Conservation (phyloP, 2,797 vertebrate genomes). For the Lemur catta region DNA sequence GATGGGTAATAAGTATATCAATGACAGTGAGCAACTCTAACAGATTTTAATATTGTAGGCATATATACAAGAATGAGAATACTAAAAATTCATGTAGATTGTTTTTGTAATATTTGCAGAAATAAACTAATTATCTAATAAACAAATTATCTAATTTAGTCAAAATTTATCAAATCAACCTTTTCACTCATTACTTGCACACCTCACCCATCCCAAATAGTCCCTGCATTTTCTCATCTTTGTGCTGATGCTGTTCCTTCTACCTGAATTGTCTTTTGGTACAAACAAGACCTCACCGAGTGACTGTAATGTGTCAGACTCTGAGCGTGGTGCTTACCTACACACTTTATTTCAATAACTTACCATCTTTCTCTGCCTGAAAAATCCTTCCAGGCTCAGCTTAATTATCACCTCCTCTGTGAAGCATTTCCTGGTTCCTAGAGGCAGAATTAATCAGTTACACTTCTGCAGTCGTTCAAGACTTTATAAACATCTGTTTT, state of each 20-base stretch:
- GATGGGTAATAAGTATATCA: not conserved
- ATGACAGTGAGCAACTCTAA: not conserved
- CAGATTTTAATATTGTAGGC: not conserved
- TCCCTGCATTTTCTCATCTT: not conserved
- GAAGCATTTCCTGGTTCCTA: slow-evolving; percentile 20
- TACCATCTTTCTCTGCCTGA: not conserved
- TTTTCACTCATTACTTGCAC: not conserved
- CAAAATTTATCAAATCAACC: not conserved
- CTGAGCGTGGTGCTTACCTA: not conserved
- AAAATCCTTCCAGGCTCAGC: not conserved
- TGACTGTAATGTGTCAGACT: not conserved
- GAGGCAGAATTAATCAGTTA: not conserved
- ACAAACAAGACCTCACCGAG: not conserved
- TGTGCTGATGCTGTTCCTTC: not conserved
- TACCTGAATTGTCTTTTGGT: not conserved
- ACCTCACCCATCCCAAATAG: not conserved
- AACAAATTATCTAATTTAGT: not conserved
- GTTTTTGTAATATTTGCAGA: not conserved
- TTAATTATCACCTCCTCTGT: not conserved
- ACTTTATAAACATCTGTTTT: not conserved
- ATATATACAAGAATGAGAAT: not conserved
- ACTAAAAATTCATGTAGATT: not conserved
- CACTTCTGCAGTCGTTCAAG: not conserved
- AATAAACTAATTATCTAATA: not conserved
- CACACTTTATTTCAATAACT: not conserved